Evolutionary conservation across 1,140 invertebrate genomes (phyloP).

Genomic region (Trichonephila clavipes): DNA sequence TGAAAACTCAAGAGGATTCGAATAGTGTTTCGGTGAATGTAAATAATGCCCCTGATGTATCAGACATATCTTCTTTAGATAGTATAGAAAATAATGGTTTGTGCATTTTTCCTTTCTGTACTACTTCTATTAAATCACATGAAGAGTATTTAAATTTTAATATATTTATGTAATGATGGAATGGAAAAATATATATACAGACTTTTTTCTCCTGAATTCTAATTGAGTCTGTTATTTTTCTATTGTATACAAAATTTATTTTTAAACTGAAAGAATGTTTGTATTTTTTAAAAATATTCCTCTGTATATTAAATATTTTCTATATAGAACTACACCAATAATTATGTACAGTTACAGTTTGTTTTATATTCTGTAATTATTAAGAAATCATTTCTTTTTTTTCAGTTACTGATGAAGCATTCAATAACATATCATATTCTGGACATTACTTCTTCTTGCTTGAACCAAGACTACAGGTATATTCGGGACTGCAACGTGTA

Average conservation of each 20-base stretch:
- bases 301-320: neutral
- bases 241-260: neutral
- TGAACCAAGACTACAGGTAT: constrained; percentile 83
- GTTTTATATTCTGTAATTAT: neutral
- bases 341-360: neutral
- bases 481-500: neutral
- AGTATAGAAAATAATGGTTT: constrained; percentile 41
- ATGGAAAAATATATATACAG: too few relatives aligned
- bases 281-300: neutral
- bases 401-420: constrained; percentile 39
- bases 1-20: neutral
- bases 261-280: neutral
- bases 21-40: neutral
- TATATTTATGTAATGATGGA: too few relatives aligned
- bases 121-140: too few relatives aligned
- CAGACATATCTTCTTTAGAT: neutral
- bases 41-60: neutral
- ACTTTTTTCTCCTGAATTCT: neutral
- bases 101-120: neutral
- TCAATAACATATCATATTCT: constrained; percentile 46
- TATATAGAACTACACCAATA: neutral
- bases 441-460: constrained; percentile 79
- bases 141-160: too few relatives aligned
- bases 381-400: neutral
- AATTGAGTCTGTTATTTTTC: neutral